phyloP scores from a whole-genome alignment of 2,888 invertebrate species.

The Mantis religiosa region DNA sequence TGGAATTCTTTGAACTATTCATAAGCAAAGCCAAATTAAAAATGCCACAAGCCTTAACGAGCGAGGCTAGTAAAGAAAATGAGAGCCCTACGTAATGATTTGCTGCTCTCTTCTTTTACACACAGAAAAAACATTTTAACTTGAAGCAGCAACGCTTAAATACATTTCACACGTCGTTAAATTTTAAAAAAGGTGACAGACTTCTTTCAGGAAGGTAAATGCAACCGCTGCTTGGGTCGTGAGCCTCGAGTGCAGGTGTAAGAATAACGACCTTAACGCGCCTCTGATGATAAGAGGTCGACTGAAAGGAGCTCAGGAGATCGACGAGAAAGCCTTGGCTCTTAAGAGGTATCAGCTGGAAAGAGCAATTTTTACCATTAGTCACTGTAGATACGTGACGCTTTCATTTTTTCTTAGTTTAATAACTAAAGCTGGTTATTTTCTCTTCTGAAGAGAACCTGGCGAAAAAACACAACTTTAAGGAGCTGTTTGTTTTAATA shows the following conservation, averaged over 20 bases:
- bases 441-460: no score
- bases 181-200: not conserved
- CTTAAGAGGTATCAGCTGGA: no score
- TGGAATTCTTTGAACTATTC: not conserved
- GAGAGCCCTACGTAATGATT: not conserved
- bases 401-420: no score
- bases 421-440: no score
- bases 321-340: no score
- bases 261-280: not conserved
- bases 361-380: no score
- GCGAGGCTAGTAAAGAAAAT: not conserved
- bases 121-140: not conserved
- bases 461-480: no score
- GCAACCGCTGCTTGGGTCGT: not conserved
- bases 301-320: not conserved
- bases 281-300: not conserved
- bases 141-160: not conserved
- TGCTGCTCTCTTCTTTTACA: not conserved
- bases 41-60: not conserved
- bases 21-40: not conserved
- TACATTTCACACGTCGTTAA: not conserved
- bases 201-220: not conserved
- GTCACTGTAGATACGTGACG: no score
- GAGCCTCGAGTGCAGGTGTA: not conserved
- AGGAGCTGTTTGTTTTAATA: no score